Conservation (phyloP, 2,113 vertebrate species). For the Odocoileus hemionus region DNA sequence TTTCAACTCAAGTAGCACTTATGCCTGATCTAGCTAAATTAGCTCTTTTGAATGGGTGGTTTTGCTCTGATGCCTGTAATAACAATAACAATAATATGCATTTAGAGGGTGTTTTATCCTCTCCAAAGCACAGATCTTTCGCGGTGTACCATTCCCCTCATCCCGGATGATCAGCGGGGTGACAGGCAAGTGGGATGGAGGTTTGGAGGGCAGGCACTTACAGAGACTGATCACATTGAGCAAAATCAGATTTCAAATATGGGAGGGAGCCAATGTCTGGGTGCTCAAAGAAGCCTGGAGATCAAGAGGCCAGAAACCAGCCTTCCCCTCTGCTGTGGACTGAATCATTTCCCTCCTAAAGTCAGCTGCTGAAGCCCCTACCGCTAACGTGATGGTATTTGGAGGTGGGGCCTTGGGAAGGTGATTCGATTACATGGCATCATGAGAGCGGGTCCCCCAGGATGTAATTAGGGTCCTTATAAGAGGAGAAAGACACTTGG, state of each 20-base stretch:
- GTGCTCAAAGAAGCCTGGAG: background rate
- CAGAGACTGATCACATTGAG: background rate
- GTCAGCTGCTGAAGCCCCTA: background rate
- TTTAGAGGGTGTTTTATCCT: background rate
- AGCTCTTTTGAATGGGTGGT: constrained; percentile 17
- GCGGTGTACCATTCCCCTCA: background rate
- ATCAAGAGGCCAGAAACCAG: background rate
- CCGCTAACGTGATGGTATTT: fast-evolving
- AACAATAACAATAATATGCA: constrained; percentile 24
- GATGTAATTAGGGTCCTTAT: background rate
- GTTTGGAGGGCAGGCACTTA: fast-evolving
- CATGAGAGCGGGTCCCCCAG: fast-evolving
- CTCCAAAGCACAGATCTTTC: background rate
- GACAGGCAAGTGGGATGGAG: fast-evolving
- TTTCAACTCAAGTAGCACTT: constrained; percentile 57
- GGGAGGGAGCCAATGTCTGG: fast-evolving
- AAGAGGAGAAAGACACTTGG: background rate
- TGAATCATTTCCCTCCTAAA: no score
- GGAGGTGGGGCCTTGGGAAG: background rate
- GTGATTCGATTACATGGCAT: background rate
- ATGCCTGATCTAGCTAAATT: constrained; percentile 33
- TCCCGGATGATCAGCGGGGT: fast-evolving
- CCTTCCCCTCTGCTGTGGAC: fast-evolving
- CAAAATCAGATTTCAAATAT: background rate
- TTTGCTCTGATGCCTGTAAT: constrained; percentile 35